These are phyloP conservation scores for Bacillus rossius DNA, from an alignment of 1,140 invertebrate species.

Conservation along the genomic window DNA sequence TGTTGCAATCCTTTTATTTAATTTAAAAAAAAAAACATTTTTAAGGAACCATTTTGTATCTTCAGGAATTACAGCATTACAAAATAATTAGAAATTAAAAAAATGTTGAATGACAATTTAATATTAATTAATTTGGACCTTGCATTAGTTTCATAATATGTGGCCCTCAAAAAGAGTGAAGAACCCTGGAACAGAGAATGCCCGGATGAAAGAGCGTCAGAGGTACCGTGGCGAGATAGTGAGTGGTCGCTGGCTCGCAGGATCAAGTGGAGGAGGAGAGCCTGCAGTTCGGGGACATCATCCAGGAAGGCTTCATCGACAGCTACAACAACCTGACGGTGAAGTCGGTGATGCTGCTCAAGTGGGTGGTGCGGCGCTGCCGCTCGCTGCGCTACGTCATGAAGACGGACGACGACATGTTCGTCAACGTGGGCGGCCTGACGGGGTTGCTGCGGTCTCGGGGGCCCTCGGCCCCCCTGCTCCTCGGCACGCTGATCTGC, in stretches of 20 bases:
- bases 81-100: no score
- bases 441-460: conserved; percentile 22
- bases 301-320: conserved; percentile 85
- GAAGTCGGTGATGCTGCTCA: conserved; percentile 81
- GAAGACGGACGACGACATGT: conserved; percentile 84
- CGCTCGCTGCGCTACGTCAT: conserved; percentile 59
- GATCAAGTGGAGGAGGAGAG: conserved; percentile 52
- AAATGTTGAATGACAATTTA: no score
- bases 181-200: not conserved
- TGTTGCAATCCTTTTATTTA: no score
- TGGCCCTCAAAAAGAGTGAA: not conserved
- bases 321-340: conserved; percentile 90
- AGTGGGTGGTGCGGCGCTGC: conserved; percentile 68
- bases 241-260: no score
- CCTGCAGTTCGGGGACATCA: conserved; percentile 69
- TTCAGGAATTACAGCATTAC: no score
- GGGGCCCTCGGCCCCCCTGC: conserved; percentile 30
- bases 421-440: conserved; percentile 64
- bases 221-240: not conserved
- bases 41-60: no score
- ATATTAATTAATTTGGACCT: no score
- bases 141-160: conserved; percentile 5
- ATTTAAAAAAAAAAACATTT: no score
- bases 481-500: conserved; percentile 70
- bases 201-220: not conserved